Conservation (phyloP, 2,797 vertebrate species). For the Siniperca scherzeri region DNA sequence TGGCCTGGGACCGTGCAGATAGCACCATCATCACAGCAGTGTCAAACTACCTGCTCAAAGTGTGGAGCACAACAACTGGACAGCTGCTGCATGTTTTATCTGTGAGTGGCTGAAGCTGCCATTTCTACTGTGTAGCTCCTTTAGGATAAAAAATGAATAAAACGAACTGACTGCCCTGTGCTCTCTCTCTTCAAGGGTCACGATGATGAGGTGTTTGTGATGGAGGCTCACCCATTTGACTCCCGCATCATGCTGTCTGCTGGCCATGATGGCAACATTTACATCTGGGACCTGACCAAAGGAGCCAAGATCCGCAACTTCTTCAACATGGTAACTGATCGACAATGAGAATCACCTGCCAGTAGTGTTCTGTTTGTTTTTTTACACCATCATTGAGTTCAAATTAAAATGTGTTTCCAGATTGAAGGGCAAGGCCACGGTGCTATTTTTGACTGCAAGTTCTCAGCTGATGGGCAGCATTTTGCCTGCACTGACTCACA, state of each 20-base stretch:
- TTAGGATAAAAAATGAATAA: not conserved
- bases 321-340: slow-evolving; percentile 95
- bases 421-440: slow-evolving; percentile 99
- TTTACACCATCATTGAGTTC: not conserved
- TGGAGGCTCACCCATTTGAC: slow-evolving; percentile 98
- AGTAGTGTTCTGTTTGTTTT: not conserved
- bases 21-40: slow-evolving; percentile 95
- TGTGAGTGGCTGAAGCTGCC: slow-evolving; percentile 83
- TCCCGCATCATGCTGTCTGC: slow-evolving; percentile 96
- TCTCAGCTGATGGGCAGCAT: slow-evolving; percentile 96
- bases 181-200: slow-evolving; percentile 88
- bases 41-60: slow-evolving; percentile 98
- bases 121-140: not conserved
- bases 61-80: slow-evolving; percentile 93
- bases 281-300: slow-evolving; percentile 95
- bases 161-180: not conserved
- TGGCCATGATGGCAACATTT: slow-evolving; percentile 97
- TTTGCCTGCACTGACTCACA: slow-evolving; percentile 99
- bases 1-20: slow-evolving; percentile 97
- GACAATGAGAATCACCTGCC: not conserved
- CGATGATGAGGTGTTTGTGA: slow-evolving; percentile 97
- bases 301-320: slow-evolving; percentile 97
- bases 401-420: slow-evolving; percentile 77
- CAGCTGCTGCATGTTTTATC: slow-evolving; percentile 94
- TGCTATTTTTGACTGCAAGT: slow-evolving; percentile 98